Base-by-base conservation (phyloP, 2,888 invertebrate species). In the Drosophila anceps region DNA sequence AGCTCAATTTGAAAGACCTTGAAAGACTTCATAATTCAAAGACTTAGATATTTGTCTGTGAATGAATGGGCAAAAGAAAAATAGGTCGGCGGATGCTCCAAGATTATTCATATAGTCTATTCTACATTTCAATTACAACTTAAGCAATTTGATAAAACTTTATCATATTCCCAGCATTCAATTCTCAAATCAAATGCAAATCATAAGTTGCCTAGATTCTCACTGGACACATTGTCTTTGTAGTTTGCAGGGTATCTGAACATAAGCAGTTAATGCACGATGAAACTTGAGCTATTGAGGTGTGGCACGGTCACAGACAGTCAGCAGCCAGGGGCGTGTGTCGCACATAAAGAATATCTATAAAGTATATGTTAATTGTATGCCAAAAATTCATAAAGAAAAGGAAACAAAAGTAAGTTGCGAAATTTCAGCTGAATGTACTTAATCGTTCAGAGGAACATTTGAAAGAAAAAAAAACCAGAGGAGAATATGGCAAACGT, bases 281-380 rank as follows among this genome's bases (percentile, higher is more conserved):
- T 75, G 35, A 44, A 44, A 53, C 57, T 41, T 37, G 15, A 44
- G 37, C 70, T 51, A 24, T 54, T 59, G 59, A 70, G 83, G 83
- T 84, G 86, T 73, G 83, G 75, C 71, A 48, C 51, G 53, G 62
- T 48, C 29, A 33, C 62, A 57, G 35, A 24, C 35, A 37, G 46
- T 13, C 35, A 39, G 43, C 55, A 55, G 60, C 48, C 55, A 13
- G 39, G 35, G 62, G 63, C 55, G 64, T 68, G 73, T 72, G 68
- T 64, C 66, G 50, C 60, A 29, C 39, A 41, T 48, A 59, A 37
- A 63, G 57, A 64, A 48, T 53, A 60, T 44, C 46, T 44, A 63
- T 69, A 67, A 69, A 67, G 53, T 57, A 44, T 61, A 64, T 81
- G 82, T 76, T 82, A 81, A 82, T 84, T 79, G 71, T 73, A 60